phyloP scores from a whole-genome alignment of 2,797 vertebrate species.

The Acomys russatus region DNA sequence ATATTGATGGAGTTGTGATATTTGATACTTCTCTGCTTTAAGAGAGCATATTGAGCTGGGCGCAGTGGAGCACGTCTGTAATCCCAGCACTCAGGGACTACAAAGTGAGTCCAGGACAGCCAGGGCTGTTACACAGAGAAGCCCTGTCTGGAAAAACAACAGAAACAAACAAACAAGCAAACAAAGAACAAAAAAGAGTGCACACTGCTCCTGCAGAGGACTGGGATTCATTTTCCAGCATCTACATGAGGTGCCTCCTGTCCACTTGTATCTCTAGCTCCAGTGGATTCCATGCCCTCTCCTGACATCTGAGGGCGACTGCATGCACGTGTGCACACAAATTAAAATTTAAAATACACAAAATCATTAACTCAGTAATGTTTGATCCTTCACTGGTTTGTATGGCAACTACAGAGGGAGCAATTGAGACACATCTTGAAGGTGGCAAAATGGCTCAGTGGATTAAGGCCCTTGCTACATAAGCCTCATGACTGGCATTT shows the following conservation, averaged over 20 bases:
- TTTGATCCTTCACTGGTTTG: slow-evolving; percentile 4
- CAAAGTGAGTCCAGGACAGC: too few relatives aligned
- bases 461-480: background rate
- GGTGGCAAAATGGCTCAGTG: background rate
- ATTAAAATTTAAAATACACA: slow-evolving; percentile 39
- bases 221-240: background rate
- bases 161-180: too few relatives aligned
- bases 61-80: too few relatives aligned
- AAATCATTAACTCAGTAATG: background rate
- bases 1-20: background rate
- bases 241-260: background rate
- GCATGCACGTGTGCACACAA: background rate
- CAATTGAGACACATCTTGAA: background rate
- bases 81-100: too few relatives aligned
- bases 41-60: too few relatives aligned
- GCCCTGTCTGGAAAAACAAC: too few relatives aligned
- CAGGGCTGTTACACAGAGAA: too few relatives aligned
- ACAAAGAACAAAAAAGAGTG: too few relatives aligned
- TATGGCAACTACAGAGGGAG: background rate
- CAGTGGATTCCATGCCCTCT: too few relatives aligned
- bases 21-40: background rate
- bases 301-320: background rate
- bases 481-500: background rate
- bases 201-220: background rate
- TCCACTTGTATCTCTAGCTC: background rate